Evolutionary conservation across 2,113 vertebrate genomes (phyloP), one percentile per base, ranked within the genome.

Genomic region (Girardinichthys multiradiatus): DNA sequence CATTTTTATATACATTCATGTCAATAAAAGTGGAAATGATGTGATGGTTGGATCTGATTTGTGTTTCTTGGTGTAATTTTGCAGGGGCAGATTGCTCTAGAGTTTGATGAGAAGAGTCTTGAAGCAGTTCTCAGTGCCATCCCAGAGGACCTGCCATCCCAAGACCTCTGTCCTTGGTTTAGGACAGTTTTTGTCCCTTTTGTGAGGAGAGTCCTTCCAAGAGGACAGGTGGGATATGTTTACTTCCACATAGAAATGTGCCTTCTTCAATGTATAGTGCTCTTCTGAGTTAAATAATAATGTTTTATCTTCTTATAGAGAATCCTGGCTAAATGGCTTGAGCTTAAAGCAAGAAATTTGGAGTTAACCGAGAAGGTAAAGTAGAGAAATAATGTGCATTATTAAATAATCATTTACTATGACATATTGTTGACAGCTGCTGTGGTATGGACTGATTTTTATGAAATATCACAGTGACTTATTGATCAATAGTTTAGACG

Each of bases 321-420:
- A 94, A 93, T 94, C 76, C 82, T 99, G 79, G 96, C 96, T 15
- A 95, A 94, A 73, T 99, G 98, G 98, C 90, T 99, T 31, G 97
- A 99, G 71, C 95, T 97, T 85, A 91, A 94, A 72, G 95, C 95
- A 28, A 94, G 97, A 84, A 96, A 96, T 80, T 93, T 99, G 72
- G 98, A 99, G 87, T 80, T 99, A 82, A 99, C 94, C 24, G 97
- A 98, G 83, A 99, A 98, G 96, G 98, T 98, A 94, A 89, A 79
- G 0, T 1, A 19, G 26, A 21, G 15, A 13, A 51, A n/a, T 5
- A 30, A 3, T 39, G 15, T 2, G 5, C 14, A 17, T 4, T 19
- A 54, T 11, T 24, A 9, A 54, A 54, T 54, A 54, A n/a, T n/a
- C 17, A 7, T 39, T 54, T 19, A 9, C 28, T 21, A 0, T 28